Evolutionary conservation across 2,113 vertebrate genomes (phyloP).

Genomic region (Gallinago undulata): DNA sequence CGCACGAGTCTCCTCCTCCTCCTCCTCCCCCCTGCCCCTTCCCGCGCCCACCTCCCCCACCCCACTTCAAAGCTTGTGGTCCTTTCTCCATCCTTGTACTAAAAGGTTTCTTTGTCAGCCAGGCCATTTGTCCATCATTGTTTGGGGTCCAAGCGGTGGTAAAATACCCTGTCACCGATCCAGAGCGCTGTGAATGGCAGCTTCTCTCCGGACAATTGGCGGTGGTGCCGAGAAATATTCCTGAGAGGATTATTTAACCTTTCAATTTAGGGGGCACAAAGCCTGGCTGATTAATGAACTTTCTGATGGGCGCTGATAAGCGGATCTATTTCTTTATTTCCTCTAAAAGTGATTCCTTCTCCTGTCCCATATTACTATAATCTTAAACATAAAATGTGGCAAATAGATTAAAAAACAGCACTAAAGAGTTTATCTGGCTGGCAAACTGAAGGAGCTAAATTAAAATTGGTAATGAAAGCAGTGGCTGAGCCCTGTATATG

Average conservation of each 20-base stretch:
- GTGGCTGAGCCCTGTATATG: constrained; percentile 79
- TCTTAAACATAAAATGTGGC: constrained; percentile 87
- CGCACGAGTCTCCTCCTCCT: constrained; percentile 17
- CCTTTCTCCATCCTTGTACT: constrained; percentile 71
- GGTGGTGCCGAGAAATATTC: constrained; percentile 81
- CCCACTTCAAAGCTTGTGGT: constrained; percentile 72
- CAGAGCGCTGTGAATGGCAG: constrained; percentile 77
- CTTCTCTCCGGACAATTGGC: constrained; percentile 82
- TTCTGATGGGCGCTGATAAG: constrained; percentile 87
- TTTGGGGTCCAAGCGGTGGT: constrained; percentile 80
- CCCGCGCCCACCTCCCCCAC: constrained; percentile 31
- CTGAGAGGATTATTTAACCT: constrained; percentile 90
- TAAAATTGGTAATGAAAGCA: constrained; percentile 85
- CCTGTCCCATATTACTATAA: constrained; percentile 83
- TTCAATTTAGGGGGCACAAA: constrained; percentile 91
- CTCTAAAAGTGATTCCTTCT: constrained; percentile 84
- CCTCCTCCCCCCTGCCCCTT: neutral
- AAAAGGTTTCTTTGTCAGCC: constrained; percentile 79
- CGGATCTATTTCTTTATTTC: constrained; percentile 87
- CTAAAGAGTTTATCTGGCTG: constrained; percentile 85
- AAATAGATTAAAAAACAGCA: constrained; percentile 86
- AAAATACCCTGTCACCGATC: constrained; percentile 85
- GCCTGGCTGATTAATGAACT: constrained; percentile 89
- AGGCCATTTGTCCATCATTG: constrained; percentile 82
- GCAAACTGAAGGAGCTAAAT: constrained; percentile 85